Evolutionary conservation across 2,113 vertebrate genomes (phyloP).

Genomic region (Parotia lawesii): DNA sequence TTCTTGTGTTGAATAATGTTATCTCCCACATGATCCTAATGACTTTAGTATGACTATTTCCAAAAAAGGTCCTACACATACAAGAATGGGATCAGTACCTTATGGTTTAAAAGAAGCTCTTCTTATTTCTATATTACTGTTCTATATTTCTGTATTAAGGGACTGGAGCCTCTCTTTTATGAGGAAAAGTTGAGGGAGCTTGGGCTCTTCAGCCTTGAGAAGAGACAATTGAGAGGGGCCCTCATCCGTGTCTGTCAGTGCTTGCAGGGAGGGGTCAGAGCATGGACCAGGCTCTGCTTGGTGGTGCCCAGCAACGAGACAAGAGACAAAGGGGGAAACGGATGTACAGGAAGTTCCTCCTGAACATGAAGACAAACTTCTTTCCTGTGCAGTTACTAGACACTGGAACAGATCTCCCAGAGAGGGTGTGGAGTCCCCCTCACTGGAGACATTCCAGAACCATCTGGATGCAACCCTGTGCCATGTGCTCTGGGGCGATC

Average conservation of each 20-base stretch:
- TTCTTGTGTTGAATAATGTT: neutral
- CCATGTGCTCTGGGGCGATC: neutral
- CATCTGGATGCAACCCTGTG: neutral
- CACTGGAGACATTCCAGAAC: neutral
- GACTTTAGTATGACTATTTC: neutral
- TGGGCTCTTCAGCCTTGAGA: accelerated
- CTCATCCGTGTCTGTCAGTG: neutral
- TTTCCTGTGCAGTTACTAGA: accelerated
- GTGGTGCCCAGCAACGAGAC: neutral
- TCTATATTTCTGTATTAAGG: neutral
- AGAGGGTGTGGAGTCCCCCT: neutral
- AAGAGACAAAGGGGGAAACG: accelerated
- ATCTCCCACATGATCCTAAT: neutral
- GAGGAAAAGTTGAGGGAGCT: neutral
- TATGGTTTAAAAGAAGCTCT: neutral
- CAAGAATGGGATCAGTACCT: neutral
- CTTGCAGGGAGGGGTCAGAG: neutral
- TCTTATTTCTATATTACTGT: neutral
- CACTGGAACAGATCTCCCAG: too few species aligned
- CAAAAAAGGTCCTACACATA: neutral
- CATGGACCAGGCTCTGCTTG: neutral
- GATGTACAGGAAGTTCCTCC: neutral
- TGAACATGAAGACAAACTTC: neutral
- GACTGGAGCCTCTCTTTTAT: too few species aligned
- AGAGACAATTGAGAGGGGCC: accelerated